Evolutionary conservation across 2,113 vertebrate genomes (phyloP).

Genomic region (Podarcis cretensis): DNA sequence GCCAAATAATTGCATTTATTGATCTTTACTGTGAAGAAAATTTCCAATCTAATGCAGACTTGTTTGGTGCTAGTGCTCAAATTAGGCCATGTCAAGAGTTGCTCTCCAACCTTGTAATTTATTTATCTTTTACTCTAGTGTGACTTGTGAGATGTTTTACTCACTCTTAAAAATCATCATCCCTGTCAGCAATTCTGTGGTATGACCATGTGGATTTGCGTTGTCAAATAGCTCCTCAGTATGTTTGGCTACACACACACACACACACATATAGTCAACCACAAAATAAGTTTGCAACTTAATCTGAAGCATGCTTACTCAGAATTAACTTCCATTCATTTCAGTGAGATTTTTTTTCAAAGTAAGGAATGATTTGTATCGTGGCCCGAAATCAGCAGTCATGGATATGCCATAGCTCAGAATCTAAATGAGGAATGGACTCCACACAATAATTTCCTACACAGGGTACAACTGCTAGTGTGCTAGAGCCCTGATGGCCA

Average conservation of each 20-base stretch:
- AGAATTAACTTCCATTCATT: conserved; percentile 1
- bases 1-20: conserved; percentile 75
- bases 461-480: not conserved
- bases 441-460: not conserved
- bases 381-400: not conserved
- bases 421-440: not conserved
- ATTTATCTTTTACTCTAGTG: conserved; percentile 25
- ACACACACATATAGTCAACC: not conserved
- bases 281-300: not conserved
- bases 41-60: conserved; percentile 62
- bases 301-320: not conserved
- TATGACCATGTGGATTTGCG: not conserved
- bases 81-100: conserved; percentile 45
- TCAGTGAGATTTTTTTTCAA: not conserved
- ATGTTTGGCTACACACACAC: not conserved
- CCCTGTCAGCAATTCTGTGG: not conserved
- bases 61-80: conserved; percentile 46
- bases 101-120: conserved; percentile 19
- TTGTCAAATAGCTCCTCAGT: not conserved
- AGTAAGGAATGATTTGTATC: not conserved
- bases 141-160: conserved; percentile 8
- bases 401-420: not conserved
- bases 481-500: too few species aligned
- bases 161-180: not conserved
- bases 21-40: conserved; percentile 66